Base-by-base conservation (phyloP, 2,113 vertebrate genomes). In the Vulpes lagopus region DNA sequence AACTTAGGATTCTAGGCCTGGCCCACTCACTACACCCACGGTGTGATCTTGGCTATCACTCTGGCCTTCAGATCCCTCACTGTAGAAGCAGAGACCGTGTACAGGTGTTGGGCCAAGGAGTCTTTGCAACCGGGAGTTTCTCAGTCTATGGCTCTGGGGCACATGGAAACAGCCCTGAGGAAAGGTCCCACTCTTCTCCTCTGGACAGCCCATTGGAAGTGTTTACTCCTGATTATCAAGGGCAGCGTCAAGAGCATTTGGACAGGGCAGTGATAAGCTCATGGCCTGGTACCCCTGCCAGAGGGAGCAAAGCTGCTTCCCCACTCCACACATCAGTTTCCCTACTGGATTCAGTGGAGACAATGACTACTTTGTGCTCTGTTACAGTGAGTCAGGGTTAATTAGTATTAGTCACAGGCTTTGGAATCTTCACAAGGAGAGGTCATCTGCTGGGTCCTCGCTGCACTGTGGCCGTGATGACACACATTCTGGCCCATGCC, bases 281-380 rank as follows among this genome's bases (percentile, higher is more conserved):
- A 1, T 20, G 65, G 60, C 94, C 83, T 38, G 16, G 19, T 91
- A 76, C 65, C 49, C 17, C 87, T 95, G 97, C 97, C 85, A 96
- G 82, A 95, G 83, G 53, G 65, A 57, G 27, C 96, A 60, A 94
- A 94, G 95, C 96, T 89, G 97, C 95, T 97, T 98, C 96, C 95
- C 97, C 35, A 97, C 85, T 97, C 95, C 64, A 83, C 17, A 20
- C 91, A 94, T 98, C 95, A 88, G 96, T 97, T 96, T 97, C 95
- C 95, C 97, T 91, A 91, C 65, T 97, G 49, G 0, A 30, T 49
- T 30, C 85, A 51, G 51, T 0, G 64, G 53, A 25, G 83, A 81
- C 94, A 94, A 96, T 74, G 84, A 93, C 84, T 71, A 85, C 57
- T 57, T 62, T 90, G 79, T 89, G 64, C 35, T 86, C 69, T 1